phyloP scores from a whole-genome alignment of 2,888 invertebrate species.

The Acanthoscelides obtectus region DNA sequence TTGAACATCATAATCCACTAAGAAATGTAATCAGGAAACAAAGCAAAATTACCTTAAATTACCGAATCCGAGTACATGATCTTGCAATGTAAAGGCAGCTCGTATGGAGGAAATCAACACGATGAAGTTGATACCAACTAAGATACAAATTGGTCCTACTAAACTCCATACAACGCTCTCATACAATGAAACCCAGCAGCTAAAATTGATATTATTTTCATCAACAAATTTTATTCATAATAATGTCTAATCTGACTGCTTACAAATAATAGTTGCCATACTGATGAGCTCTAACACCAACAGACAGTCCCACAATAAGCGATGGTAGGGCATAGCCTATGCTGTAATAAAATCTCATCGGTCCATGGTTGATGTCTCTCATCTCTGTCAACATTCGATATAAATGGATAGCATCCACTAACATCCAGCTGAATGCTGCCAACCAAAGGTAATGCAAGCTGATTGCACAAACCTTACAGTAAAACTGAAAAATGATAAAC shows the following conservation, averaged over 20 bases:
- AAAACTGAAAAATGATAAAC: constrained; percentile 54
- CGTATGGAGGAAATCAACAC: constrained; percentile 81
- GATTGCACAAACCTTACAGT: constrained; percentile 86
- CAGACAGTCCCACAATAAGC: constrained; percentile 83
- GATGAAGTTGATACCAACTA: constrained; percentile 72
- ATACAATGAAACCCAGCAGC: constrained; percentile 93
- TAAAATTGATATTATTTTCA: constrained; percentile 37
- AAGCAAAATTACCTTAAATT: constrained; percentile 45
- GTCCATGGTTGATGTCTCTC: constrained; percentile 93
- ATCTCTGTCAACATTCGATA: constrained; percentile 93
- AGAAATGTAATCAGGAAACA: too few species aligned
- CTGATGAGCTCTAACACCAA: constrained; percentile 89
- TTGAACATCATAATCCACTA: too few species aligned
- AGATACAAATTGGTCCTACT: constrained; percentile 81
- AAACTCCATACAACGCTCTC: constrained; percentile 94
- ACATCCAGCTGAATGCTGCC: constrained; percentile 84
- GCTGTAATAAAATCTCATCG: constrained; percentile 87
- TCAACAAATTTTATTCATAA: too few species aligned
- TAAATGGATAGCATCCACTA: constrained; percentile 88
- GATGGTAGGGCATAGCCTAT: constrained; percentile 92
- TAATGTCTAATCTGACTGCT: constrained; percentile 49
- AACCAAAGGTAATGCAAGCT: constrained; percentile 91
- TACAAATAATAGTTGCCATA: constrained; percentile 93
- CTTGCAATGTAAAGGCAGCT: constrained; percentile 87
- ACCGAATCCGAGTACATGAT: constrained; percentile 83